Percentiles rank a stretch among this genome's conserved stretches.
These are phyloP conservation scores for Colinus virginianus DNA, from an alignment of 2,113 vertebrate genomes.

Conservation along the genomic window DNA sequence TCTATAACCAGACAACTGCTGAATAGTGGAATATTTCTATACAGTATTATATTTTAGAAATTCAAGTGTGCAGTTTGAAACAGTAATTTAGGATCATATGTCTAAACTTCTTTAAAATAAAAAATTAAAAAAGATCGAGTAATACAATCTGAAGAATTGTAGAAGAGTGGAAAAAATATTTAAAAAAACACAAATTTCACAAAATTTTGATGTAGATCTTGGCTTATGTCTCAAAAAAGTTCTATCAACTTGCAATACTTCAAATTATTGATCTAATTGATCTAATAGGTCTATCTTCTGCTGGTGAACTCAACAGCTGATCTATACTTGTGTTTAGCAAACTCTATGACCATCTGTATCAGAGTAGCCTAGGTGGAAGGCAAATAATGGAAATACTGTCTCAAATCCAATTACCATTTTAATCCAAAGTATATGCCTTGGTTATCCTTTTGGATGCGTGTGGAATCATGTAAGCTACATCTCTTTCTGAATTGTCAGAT, in stretches of 20 bases:
- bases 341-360: background rate
- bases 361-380: background rate
- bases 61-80: background rate
- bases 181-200: background rate
- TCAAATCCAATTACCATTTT: background rate
- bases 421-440: background rate
- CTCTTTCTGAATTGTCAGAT: background rate
- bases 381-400: background rate
- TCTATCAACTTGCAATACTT: background rate
- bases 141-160: background rate
- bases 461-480: rapidly evolving
- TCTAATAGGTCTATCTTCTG: background rate
- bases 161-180: rapidly evolving
- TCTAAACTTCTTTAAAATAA: background rate
- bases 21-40: background rate
- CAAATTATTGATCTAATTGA: background rate
- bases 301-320: background rate
- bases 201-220: background rate
- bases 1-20: background rate
- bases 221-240: background rate
- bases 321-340: background rate
- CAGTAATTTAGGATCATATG: background rate
- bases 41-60: background rate
- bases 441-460: background rate
- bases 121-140: background rate